phyloP scores from a whole-genome alignment of 2,888 invertebrate genomes.

The Dynastes tityus region DNA sequence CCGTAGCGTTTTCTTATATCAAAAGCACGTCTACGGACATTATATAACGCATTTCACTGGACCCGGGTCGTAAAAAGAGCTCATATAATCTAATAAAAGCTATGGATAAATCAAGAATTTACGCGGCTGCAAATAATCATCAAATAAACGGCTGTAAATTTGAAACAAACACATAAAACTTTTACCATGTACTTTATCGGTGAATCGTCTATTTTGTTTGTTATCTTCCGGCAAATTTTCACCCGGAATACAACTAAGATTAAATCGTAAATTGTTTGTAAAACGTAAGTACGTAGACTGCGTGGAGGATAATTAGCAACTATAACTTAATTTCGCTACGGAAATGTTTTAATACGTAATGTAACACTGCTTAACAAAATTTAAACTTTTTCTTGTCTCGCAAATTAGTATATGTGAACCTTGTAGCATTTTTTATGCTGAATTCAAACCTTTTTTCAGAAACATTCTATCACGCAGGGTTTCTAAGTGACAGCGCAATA shows the following conservation, averaged over 20 bases:
- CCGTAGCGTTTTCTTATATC: not conserved
- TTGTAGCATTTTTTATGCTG: too few species aligned
- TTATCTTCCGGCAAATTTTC: not conserved
- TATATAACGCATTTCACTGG: slow-evolving; percentile 8
- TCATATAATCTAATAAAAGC: slow-evolving; percentile 37
- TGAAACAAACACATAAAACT: slow-evolving; percentile 25
- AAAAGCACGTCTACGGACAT: not conserved
- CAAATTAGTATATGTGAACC: too few species aligned
- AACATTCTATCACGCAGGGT: too few species aligned
- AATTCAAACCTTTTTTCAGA: too few species aligned
- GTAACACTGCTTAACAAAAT: too few species aligned
- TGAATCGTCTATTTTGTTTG: slow-evolving; percentile 5
- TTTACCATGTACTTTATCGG: slow-evolving; percentile 27
- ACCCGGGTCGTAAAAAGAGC: slow-evolving; percentile 24
- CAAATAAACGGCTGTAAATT: slow-evolving; percentile 38
- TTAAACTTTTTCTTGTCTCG: too few species aligned
- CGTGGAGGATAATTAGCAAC: not conserved
- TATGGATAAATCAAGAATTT: slow-evolving; percentile 37
- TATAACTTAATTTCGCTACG: too few species aligned
- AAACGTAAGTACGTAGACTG: not conserved
- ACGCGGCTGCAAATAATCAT: slow-evolving; percentile 31
- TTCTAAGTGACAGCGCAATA: too few species aligned
- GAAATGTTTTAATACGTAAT: too few species aligned
- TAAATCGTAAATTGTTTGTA: not conserved
- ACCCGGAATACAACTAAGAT: not conserved